Conservation (phyloP, 2,888 invertebrate species). For the Ectobius pallidus region DNA sequence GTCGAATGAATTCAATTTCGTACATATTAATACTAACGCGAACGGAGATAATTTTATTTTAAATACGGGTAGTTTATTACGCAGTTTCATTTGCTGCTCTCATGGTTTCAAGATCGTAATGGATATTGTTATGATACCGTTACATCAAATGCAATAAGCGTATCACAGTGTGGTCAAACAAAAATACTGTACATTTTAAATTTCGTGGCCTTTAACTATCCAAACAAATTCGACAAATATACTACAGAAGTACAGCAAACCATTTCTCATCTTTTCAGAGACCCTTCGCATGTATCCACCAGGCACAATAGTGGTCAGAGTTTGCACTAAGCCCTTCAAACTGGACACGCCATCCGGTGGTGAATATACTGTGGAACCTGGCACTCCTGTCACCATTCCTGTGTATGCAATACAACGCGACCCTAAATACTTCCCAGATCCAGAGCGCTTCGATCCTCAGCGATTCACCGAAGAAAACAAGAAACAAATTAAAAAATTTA, state of each 20-base stretch:
- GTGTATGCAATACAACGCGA: constrained; percentile 53
- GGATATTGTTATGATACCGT: too few species aligned
- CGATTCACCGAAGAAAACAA: constrained; percentile 54
- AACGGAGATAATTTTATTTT: neutral
- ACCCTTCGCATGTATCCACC: constrained; percentile 50
- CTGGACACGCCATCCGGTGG: constrained; percentile 47
- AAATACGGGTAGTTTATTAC: too few species aligned
- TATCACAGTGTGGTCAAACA: too few species aligned
- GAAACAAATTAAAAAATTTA: constrained; percentile 46
- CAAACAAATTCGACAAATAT: neutral
- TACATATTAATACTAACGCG: too few species aligned
- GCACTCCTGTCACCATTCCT: constrained; percentile 51
- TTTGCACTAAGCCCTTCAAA: constrained; percentile 49
- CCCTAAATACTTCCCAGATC: constrained; percentile 53
- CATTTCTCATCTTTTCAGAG: constrained; percentile 44
- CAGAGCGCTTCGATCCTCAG: constrained; percentile 56
- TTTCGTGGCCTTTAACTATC: neutral
- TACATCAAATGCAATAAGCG: too few species aligned
- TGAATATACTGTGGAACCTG: constrained; percentile 49
- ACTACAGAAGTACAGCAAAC: too few species aligned
- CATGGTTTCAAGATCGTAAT: too few species aligned
- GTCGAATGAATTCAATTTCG: too few species aligned
- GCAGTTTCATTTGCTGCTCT: too few species aligned
- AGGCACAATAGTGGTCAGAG: constrained; percentile 48
- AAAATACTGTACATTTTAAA: neutral